Percentiles rank a stretch among this genome's conserved stretches.
Conservation (phyloP, 2,797 vertebrate species). For the Phaenicophaeus curvirostris region DNA sequence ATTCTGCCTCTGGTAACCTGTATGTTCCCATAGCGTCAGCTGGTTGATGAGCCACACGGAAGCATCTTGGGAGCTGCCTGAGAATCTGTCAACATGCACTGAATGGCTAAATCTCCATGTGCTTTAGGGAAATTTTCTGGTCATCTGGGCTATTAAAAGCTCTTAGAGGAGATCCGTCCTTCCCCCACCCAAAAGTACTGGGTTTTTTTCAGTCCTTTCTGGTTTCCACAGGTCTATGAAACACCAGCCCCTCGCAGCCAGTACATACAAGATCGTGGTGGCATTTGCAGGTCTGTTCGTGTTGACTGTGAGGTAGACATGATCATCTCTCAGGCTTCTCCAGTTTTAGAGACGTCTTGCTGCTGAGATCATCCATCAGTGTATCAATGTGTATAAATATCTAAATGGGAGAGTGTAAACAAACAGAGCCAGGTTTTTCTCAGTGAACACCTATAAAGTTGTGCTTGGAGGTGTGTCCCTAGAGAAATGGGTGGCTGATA, state of each 20-base stretch:
- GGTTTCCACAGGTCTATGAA: background rate
- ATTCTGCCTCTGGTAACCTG: background rate
- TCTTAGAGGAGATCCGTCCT: too few relatives aligned
- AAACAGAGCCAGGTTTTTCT: background rate
- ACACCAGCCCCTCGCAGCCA: background rate
- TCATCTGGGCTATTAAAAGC: too few relatives aligned
- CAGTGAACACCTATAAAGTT: background rate
- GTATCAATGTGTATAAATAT: background rate
- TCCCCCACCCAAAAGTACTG: background rate
- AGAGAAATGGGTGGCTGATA: background rate
- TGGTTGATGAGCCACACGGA: background rate
- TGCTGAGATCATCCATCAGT: background rate
- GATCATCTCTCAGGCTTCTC: background rate
- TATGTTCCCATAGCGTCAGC: background rate
- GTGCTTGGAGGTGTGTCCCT: background rate
- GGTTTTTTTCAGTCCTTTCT: background rate
- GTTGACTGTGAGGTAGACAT: background rate
- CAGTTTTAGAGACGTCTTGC: background rate
- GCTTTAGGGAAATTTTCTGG: too few relatives aligned
- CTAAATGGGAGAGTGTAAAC: background rate
- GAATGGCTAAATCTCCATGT: too few relatives aligned
- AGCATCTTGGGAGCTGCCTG: background rate
- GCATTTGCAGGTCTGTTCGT: background rate
- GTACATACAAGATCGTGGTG: too few relatives aligned
- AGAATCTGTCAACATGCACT: background rate